These are phyloP conservation scores for Aurelia sp. DNA, from an alignment of 30 jellyfish, hydroid and myxozoan species.

Conservation along the genomic window DNA sequence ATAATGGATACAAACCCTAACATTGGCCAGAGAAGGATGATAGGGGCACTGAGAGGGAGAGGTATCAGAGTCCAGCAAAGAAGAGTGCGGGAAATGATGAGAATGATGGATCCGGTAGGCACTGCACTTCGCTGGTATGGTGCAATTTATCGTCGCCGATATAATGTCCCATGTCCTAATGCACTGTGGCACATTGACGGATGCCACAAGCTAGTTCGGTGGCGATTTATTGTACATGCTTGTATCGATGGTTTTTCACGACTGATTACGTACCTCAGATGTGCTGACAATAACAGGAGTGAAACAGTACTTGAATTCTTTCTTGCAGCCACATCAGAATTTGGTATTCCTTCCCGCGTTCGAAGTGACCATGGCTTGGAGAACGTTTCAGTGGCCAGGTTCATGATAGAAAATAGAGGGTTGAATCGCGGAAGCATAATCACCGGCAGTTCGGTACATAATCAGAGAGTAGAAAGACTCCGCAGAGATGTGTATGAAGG, in stretches of 20 bases:
- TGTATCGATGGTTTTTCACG: constrained; percentile 27
- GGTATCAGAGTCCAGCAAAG: constrained; percentile 3
- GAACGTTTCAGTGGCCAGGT: no score
- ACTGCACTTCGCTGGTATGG: neutral
- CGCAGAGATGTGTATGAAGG: no score
- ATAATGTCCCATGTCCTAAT: neutral
- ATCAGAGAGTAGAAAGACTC: no score
- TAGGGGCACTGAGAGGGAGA: constrained; percentile 15
- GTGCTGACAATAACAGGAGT: constrained; percentile 32
- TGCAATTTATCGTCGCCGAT: neutral
- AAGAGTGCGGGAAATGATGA: constrained; percentile 4
- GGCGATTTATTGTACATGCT: constrained; percentile 20
- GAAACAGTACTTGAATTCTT: constrained; percentile 27
- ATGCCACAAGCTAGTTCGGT: neutral
- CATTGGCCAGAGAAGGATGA: constrained; percentile 11
- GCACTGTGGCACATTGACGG: constrained; percentile 31
- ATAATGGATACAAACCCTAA: constrained; percentile 5
- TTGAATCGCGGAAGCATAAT: no score
- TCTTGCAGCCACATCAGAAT: neutral
- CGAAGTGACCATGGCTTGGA: no score
- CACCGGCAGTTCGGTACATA: no score
- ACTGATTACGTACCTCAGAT: neutral
- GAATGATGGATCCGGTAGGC: constrained; percentile 2
- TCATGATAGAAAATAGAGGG: no score
- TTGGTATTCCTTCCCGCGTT: no score